Evolutionary conservation across 2,113 vertebrate genomes (phyloP).

Genomic region (Chascanopsetta lugubris): DNA sequence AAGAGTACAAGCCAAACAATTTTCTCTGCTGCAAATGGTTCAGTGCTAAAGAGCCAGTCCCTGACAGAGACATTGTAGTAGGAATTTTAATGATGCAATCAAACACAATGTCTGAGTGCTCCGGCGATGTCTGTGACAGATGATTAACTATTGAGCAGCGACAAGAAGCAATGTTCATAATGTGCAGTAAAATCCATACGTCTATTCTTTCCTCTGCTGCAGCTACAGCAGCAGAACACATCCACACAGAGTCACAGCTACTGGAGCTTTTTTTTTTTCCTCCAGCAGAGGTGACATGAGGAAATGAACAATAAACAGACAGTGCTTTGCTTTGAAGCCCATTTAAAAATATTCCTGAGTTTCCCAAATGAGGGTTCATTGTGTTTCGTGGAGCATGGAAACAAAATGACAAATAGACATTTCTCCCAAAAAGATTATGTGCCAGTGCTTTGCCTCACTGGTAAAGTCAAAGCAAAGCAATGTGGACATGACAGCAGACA

Average conservation of each 20-base stretch:
- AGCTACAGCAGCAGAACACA: slow-evolving; percentile 5
- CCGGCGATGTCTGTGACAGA: slow-evolving; percentile 15
- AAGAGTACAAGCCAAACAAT: not conserved
- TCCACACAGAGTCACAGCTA: too few species aligned
- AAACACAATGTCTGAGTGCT: not conserved
- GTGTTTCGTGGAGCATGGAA: not conserved
- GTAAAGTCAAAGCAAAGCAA: not conserved
- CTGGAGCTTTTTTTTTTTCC: not conserved
- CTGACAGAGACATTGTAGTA: not conserved
- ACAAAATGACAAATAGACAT: not conserved
- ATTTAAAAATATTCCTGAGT: not conserved
- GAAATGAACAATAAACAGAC: slow-evolving; percentile 8
- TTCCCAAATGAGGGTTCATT: slow-evolving; percentile 1
- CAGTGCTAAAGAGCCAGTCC: not conserved
- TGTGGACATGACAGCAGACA: not conserved
- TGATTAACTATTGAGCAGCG: slow-evolving; percentile 3
- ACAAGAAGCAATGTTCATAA: not conserved
- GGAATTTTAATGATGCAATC: not conserved
- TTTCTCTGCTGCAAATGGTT: slow-evolving; percentile 2
- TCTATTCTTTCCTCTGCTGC: slow-evolving; percentile 9
- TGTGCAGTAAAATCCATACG: slow-evolving; percentile 27
- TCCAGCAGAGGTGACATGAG: slow-evolving; percentile 1
- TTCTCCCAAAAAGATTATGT: not conserved
- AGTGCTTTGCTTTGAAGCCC: not conserved
- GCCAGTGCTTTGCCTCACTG: not conserved